Conservation (phyloP, 2,888 invertebrate species). For the Homarus gammarus region DNA sequence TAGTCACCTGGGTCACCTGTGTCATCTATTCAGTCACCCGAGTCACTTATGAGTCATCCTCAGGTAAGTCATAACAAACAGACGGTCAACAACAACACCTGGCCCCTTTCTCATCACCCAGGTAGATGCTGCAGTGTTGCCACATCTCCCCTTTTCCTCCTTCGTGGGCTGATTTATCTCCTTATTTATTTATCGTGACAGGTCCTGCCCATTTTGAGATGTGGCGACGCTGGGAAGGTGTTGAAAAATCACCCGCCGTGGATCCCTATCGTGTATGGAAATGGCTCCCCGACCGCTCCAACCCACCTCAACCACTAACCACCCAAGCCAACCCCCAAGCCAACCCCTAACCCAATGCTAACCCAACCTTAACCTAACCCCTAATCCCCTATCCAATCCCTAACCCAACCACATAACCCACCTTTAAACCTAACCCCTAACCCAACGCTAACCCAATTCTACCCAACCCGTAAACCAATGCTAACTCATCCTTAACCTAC, state of each 20-base stretch:
- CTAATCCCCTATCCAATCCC: not conserved
- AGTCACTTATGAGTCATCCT: too few species aligned
- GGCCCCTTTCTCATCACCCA: too few species aligned
- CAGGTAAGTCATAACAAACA: too few species aligned
- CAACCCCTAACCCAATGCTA: not conserved
- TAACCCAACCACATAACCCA: not conserved
- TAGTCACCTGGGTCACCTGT: too few species aligned
- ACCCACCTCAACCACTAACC: not conserved
- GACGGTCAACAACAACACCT: too few species aligned
- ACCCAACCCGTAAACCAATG: not conserved
- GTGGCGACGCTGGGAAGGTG: not conserved
- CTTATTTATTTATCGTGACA: slow-evolving; percentile 1
- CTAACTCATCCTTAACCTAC: not conserved
- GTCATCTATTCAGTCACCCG: too few species aligned
- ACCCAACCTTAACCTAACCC: too few species aligned
- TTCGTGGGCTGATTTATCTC: not conserved
- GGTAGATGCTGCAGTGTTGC: not conserved
- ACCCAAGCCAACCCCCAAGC: not conserved
- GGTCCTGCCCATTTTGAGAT: not conserved
- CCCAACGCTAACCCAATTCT: too few species aligned
- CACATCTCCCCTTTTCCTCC: not conserved
- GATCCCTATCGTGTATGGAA: not conserved
- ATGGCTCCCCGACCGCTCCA: not conserved
- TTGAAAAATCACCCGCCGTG: not conserved
- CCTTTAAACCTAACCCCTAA: not conserved